Evolutionary conservation across 2,113 vertebrate genomes (phyloP), one percentile per base, ranked within the genome.

Genomic region (Trematomus loennbergii): DNA sequence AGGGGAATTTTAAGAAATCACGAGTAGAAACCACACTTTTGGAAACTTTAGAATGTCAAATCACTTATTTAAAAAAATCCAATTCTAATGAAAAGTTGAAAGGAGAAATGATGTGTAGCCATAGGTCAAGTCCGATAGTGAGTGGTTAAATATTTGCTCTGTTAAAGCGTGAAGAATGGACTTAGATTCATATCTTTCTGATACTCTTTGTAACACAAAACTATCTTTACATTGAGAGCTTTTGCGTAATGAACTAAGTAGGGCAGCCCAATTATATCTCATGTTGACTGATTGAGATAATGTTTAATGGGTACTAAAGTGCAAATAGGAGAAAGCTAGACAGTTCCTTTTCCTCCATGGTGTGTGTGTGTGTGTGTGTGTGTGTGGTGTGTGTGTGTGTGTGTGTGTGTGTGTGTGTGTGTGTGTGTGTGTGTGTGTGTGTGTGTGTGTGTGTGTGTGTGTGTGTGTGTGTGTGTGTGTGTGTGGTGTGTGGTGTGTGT

Each of bases 281-380:
- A 53, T 66, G 40, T 72, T 22, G 29, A 59, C 64, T 69, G 3
- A 1, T 53, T 50, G 46, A 17, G 40, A 36, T 53, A 33, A 10
- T 25, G 60, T 74, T 80, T 58, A 55, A 64, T 12, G 9, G 4
- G 40, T 12, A 12, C 40, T 49, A 43, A 54, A 80, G 59, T 58
- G 15, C 78, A 78, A 36, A 54, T 57, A 48, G 46, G n/a, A 49
- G 29, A 74, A 33, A 64, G 17, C 25, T 12, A 12, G 25, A 29
- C 22, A 17, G 25, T 69, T 78, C 53, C 60, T 33, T 33, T 86
- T 75, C 5, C 57, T 67, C 20, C 15, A 0, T n/a, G 13, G 40
- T n/a, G 48, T 63, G 52, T 49, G 18, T 72, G 43, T 36, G n/a
- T n/a, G n/a, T 33, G 33, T 33, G 33, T 33, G 33, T 33, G 33